These are phyloP conservation scores for Lepidurus couesii DNA, from an alignment of 1,140 invertebrate species.

Conservation along the genomic window DNA sequence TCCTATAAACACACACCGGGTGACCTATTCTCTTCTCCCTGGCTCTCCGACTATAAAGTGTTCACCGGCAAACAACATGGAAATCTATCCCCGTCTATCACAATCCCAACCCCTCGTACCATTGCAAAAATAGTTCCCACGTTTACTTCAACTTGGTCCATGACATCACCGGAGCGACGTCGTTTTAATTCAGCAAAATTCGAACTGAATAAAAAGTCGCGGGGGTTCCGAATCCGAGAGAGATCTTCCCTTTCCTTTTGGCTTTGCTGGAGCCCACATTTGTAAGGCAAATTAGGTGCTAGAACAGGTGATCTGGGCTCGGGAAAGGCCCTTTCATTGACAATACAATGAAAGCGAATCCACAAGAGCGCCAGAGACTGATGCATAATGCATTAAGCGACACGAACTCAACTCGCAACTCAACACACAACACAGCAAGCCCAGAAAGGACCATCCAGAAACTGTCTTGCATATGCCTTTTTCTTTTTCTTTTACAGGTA, in stretches of 20 bases:
- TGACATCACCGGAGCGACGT: too few relatives aligned
- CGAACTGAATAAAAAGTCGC: too few relatives aligned
- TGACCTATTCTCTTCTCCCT: background rate
- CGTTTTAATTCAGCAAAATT: too few relatives aligned
- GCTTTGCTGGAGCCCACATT: background rate
- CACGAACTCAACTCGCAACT: background rate
- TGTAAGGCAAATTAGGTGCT: constrained; percentile 19
- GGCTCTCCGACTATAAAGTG: background rate
- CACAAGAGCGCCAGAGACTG: constrained; percentile 1
- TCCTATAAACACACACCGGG: constrained; percentile 18
- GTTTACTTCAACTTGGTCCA: too few relatives aligned
- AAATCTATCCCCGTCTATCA: background rate
- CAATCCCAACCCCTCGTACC: background rate
- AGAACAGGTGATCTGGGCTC: constrained; percentile 9
- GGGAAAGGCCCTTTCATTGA: constrained; percentile 14
- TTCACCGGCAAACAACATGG: background rate
- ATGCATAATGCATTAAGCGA: constrained; percentile 22
- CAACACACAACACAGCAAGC: background rate
- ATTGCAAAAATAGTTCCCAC: background rate
- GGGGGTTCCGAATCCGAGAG: background rate
- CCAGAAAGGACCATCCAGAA: background rate
- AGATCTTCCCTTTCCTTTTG: background rate
- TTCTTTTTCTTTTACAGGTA: background rate
- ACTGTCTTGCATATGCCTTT: background rate
- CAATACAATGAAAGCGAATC: constrained; percentile 15